Conservation (phyloP, 2,113 vertebrate genomes). For the Caloenas nicobarica region DNA sequence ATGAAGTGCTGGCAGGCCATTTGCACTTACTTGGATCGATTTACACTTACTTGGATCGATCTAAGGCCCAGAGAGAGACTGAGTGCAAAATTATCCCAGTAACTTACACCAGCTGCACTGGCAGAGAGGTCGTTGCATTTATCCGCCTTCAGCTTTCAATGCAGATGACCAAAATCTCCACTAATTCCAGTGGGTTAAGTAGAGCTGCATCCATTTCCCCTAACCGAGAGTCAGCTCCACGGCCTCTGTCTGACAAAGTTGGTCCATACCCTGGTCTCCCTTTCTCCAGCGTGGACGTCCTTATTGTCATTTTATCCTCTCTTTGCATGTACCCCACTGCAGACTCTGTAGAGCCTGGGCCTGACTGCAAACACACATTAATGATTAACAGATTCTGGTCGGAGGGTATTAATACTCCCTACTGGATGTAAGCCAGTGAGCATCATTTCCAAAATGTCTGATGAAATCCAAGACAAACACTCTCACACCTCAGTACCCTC, state of each 20-base stretch:
- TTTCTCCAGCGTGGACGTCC: neutral
- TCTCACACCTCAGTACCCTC: conserved; percentile 27
- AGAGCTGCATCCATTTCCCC: neutral
- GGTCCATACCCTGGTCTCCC: neutral
- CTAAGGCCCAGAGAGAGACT: neutral
- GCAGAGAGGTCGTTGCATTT: neutral
- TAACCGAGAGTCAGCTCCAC: neutral
- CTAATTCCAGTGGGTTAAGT: neutral
- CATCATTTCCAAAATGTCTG: neutral
- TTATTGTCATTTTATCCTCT: neutral
- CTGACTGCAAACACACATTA: neutral
- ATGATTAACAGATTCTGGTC: conserved; percentile 37
- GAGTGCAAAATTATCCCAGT: conserved; percentile 16
- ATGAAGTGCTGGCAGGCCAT: neutral
- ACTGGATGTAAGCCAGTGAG: conserved; percentile 19
- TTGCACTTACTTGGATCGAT: conserved; percentile 11
- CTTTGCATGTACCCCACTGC: fast-evolving
- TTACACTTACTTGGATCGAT: neutral
- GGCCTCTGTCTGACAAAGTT: neutral
- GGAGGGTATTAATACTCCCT: conserved; percentile 17
- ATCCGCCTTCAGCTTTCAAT: neutral
- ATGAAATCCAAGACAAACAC: conserved; percentile 50
- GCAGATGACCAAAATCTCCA: neutral
- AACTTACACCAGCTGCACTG: conserved; percentile 26
- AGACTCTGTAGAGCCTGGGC: neutral